A percentile compares a stretch with the other conserved stretches of the same genome.
Evolutionary conservation across 2,888 invertebrate species (phyloP).

Genomic region (Perizoma affinitatum): DNA sequence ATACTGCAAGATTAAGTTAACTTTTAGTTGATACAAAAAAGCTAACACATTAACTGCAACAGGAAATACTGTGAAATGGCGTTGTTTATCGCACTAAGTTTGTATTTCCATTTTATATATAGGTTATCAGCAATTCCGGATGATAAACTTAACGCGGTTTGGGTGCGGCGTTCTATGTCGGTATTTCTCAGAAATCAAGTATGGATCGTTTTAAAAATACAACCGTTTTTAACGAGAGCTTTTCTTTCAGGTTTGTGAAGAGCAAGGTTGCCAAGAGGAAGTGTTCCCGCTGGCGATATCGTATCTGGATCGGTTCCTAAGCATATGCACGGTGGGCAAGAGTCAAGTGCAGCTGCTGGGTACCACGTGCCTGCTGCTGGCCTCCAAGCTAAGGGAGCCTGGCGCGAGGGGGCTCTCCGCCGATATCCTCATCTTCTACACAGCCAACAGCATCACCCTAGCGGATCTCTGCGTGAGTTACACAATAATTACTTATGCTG

Average conservation of each 20-base stretch:
- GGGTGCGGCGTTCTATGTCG: conserved; percentile 53
- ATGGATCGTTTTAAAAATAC: conserved; percentile 18
- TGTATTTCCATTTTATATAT: conserved; percentile 75
- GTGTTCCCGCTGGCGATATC: conserved; percentile 96
- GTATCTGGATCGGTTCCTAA: conserved; percentile 96
- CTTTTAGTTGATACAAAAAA: too few relatives aligned
- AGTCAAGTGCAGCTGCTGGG: conserved; percentile 96
- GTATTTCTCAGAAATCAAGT: conserved; percentile 47
- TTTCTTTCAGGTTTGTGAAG: conserved; percentile 93
- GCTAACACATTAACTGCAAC: conserved; percentile 46
- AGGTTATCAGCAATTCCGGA: conserved; percentile 80
- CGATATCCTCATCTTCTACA: conserved; percentile 94
- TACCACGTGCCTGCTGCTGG: conserved; percentile 95
- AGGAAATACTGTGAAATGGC: conserved; percentile 61
- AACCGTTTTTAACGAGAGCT: conserved; percentile 32
- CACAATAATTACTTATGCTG: neutral
- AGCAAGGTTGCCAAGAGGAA: conserved; percentile 95
- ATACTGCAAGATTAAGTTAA: too few relatives aligned
- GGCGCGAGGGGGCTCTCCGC: conserved; percentile 89
- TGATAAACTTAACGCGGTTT: conserved; percentile 63
- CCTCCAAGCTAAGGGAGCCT: conserved; percentile 96
- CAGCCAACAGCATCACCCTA: conserved; percentile 95
- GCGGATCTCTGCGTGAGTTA: conserved; percentile 94
- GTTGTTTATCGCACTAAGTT: conserved; percentile 71
- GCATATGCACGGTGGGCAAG: conserved; percentile 91